Percentiles rank a stretch among this genome's conserved stretches.
These are phyloP conservation scores for Amia ocellicauda DNA, from an alignment of 2,113 vertebrate genomes.

Conservation along the genomic window DNA sequence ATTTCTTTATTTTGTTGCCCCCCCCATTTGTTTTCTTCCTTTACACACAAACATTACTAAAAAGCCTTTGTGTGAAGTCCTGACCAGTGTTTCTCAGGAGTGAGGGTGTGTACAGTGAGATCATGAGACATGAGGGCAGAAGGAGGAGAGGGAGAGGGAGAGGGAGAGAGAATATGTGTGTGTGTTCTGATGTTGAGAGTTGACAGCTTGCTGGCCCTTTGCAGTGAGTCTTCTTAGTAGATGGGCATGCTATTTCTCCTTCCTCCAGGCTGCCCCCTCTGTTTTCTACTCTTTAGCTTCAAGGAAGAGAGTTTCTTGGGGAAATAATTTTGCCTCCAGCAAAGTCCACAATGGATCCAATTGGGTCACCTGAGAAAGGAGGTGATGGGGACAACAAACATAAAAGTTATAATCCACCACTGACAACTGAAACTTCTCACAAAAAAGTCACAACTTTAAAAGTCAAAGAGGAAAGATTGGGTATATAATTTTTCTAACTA, in stretches of 20 bases:
- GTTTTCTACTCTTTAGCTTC: slow-evolving; percentile 88
- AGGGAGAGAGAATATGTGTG: slow-evolving; percentile 13
- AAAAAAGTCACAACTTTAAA: no score
- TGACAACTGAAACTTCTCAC: no score
- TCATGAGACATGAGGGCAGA: not conserved
- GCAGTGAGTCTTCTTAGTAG: slow-evolving; percentile 50
- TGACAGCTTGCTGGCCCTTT: slow-evolving; percentile 29
- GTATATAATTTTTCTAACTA: no score
- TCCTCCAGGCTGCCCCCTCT: slow-evolving; percentile 49
- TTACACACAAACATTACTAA: slow-evolving; percentile 42
- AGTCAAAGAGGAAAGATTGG: no score
- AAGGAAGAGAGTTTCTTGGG: slow-evolving; percentile 98
- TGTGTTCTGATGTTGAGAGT: slow-evolving; percentile 31
- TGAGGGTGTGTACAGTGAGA: not conserved
- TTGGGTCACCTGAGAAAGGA: slow-evolving; percentile 82
- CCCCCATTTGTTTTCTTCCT: not conserved
- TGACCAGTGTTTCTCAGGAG: slow-evolving; percentile 37
- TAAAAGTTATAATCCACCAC: slow-evolving; percentile 16
- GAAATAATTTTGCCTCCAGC: slow-evolving; percentile 93
- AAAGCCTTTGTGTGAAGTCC: slow-evolving; percentile 49
- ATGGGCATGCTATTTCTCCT: slow-evolving; percentile 43
- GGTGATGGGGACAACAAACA: slow-evolving; percentile 21
- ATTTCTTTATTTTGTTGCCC: slow-evolving; percentile 32
- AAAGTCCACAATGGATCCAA: slow-evolving; percentile 86
- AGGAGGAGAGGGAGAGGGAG: slow-evolving; percentile 8